Percentiles rank a stretch among this genome's conserved stretches.
phyloP scores from a whole-genome alignment of 2,113 vertebrate genomes.

The Carollia perspicillata region DNA sequence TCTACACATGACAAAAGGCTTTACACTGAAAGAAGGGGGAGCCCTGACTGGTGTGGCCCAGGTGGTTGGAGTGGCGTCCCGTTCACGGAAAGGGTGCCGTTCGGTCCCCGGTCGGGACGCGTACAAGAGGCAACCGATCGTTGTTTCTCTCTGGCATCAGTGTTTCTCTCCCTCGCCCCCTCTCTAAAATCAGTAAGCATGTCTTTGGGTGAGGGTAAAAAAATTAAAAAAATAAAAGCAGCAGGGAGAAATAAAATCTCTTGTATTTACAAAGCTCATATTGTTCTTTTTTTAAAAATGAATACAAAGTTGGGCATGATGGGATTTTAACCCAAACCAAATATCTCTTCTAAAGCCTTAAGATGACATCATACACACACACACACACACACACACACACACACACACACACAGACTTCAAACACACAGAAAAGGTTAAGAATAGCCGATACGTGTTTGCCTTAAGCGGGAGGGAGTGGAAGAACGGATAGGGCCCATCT shows the following conservation, averaged over 20 bases:
- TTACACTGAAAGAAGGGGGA: neutral
- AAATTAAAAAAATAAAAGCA: too few relatives aligned
- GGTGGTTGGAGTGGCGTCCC: too few relatives aligned
- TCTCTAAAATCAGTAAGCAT: too few relatives aligned
- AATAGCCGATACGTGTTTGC: neutral
- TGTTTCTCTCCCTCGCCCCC: too few relatives aligned
- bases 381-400: neutral
- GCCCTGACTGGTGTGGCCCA: too few relatives aligned
- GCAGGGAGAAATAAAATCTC: neutral
- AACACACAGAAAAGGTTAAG: neutral
- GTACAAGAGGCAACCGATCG: too few relatives aligned
- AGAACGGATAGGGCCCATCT: neutral
- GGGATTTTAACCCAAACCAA: neutral
- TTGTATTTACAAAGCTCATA: slow-evolving; percentile 26
- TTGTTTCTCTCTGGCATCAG: too few relatives aligned
- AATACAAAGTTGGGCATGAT: neutral
- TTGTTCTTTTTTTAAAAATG: neutral
- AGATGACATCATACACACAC: neutral
- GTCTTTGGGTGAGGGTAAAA: too few relatives aligned
- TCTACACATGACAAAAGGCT: neutral
- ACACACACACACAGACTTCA: too few relatives aligned
- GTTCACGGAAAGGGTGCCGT: too few relatives aligned
- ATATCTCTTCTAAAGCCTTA: neutral
- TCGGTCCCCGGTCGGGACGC: too few relatives aligned
- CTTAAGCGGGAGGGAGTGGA: neutral